Percentiles rank a stretch among this genome's conserved stretches.
Conservation (phyloP, 2,888 invertebrate genomes). For the Drosophila siamana region DNA sequence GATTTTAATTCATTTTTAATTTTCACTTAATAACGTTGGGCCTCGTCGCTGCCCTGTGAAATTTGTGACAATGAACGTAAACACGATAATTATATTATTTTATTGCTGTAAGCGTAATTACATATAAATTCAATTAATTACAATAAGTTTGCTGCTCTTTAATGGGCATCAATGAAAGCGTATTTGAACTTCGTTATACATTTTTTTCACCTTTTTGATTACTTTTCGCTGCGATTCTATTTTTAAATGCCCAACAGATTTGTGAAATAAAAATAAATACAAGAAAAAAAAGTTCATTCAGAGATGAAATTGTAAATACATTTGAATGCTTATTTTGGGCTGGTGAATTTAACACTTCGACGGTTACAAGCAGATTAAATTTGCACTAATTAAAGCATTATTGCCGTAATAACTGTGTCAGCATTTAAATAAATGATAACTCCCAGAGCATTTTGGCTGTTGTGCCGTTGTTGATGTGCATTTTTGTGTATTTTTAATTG, state of each 20-base stretch:
- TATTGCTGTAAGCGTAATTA: neutral
- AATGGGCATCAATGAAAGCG: neutral
- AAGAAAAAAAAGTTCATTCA: neutral
- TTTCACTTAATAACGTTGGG: neutral
- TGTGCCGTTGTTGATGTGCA: neutral
- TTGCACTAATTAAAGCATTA: neutral
- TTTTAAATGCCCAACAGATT: neutral
- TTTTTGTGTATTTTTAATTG: constrained; percentile 15
- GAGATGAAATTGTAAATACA: neutral
- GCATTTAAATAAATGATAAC: neutral
- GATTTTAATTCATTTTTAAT: constrained; percentile 15
- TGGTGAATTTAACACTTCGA: neutral
- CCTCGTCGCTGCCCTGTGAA: neutral
- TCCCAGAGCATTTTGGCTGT: constrained; percentile 2
- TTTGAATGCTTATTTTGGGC: neutral
- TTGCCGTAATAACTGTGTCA: neutral
- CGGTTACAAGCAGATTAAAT: neutral
- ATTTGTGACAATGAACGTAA: neutral
- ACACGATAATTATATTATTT: neutral
- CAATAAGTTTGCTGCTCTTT: too few species aligned
- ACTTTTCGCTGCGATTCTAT: too few species aligned
- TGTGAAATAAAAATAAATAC: neutral
- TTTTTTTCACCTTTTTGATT: too few species aligned
- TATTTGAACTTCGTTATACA: neutral
- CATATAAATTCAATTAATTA: neutral